Evolutionary conservation across 2,113 vertebrate species (phyloP).

Genomic region (Ibidorhyncha struthersii): DNA sequence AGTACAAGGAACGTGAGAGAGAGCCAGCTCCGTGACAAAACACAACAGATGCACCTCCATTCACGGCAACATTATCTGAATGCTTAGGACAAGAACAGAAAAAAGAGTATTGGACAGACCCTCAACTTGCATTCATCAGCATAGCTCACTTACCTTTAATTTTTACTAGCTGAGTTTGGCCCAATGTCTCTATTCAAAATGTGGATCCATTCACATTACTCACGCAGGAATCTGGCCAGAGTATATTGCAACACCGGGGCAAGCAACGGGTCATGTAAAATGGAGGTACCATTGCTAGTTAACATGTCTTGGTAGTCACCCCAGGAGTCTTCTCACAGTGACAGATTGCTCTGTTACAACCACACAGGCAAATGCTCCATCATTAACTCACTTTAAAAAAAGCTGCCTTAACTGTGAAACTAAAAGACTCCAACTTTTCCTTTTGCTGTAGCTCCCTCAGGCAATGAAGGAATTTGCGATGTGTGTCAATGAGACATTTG

Average conservation of each 20-base stretch:
- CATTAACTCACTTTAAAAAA: constrained; percentile 67
- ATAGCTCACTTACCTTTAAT: neutral
- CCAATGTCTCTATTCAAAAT: accelerated
- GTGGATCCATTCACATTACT: neutral
- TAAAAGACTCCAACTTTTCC: constrained; percentile 62
- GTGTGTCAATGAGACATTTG: constrained; percentile 75
- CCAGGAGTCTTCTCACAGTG: constrained; percentile 57
- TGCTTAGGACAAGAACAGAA: neutral
- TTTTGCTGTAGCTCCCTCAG: constrained; percentile 69
- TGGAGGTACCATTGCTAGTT: constrained; percentile 23
- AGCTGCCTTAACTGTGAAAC: constrained; percentile 55
- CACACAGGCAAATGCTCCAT: constrained; percentile 62
- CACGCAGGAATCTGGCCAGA: neutral
- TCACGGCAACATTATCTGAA: neutral
- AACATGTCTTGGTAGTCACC: constrained; percentile 42
- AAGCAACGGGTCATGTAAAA: neutral
- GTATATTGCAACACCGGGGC: neutral
- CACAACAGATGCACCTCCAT: neutral
- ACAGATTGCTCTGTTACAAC: constrained; percentile 66
- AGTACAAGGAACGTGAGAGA: neutral
- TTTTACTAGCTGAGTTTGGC: neutral
- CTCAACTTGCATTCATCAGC: neutral
- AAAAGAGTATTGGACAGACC: neutral
- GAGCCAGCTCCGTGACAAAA: neutral
- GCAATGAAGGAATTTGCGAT: constrained; percentile 69